Conservation (phyloP, 1,140 invertebrate species). For the Colletes latitarsis region DNA sequence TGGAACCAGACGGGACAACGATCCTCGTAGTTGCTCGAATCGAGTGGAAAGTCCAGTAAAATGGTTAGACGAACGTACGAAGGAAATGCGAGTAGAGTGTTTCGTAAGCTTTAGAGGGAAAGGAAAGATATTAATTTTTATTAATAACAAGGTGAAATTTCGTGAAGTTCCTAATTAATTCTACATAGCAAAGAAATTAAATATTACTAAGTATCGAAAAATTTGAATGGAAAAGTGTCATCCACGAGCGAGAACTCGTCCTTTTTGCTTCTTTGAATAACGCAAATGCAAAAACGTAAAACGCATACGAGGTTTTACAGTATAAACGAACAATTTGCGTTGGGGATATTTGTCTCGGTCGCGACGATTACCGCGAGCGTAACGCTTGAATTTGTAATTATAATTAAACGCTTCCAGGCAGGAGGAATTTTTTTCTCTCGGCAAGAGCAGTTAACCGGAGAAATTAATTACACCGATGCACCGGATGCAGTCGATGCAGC, state of each 20-base stretch:
- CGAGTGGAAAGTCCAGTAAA: conserved; percentile 28
- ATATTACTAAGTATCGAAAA: too few species aligned
- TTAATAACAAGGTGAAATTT: too few species aligned
- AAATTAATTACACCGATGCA: conserved; percentile 27
- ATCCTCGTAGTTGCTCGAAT: not conserved
- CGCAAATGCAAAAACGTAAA: not conserved
- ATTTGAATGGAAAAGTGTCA: too few species aligned
- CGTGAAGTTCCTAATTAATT: too few species aligned
- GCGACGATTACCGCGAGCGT: not conserved
- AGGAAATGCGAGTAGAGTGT: not conserved
- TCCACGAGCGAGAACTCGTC: too few species aligned
- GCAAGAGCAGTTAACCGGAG: not conserved
- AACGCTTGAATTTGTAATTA: not conserved
- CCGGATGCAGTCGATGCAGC: conserved; percentile 8
- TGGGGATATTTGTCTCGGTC: not conserved
- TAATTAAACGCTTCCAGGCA: conserved; percentile 8
- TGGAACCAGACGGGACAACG: conserved; percentile 11
- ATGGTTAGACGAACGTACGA: not conserved
- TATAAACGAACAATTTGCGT: not conserved
- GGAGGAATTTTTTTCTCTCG: not conserved
- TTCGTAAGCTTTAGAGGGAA: too few species aligned
- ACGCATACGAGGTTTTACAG: not conserved
- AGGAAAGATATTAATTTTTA: too few species aligned
- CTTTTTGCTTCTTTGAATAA: not conserved
- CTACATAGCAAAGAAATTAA: too few species aligned